Percentiles rank a stretch among this genome's conserved stretches.
Evolutionary conservation across 2,888 invertebrate species (phyloP).

Genomic region (Boloria euphrosyne): DNA sequence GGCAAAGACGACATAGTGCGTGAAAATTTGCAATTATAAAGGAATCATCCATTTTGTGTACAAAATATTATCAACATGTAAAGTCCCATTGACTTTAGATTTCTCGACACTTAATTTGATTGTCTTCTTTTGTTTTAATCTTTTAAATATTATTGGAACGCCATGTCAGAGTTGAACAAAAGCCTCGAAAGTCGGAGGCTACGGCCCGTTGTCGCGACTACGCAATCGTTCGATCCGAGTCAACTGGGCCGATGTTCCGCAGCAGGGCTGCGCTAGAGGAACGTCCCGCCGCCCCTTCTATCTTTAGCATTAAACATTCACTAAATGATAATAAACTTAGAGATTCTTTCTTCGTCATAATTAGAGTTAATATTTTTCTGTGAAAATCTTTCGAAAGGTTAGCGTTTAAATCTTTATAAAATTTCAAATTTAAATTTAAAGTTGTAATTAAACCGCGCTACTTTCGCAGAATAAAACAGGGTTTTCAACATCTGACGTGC

Average conservation of each 20-base stretch:
- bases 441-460: conserved; percentile 53
- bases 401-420: conserved; percentile 25
- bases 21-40: conserved; percentile 83
- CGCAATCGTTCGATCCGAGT: conserved; percentile 77
- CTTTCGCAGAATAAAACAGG: conserved; percentile 56
- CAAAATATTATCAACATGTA: conserved; percentile 36
- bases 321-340: conserved; percentile 2
- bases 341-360: not conserved
- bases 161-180: conserved; percentile 46
- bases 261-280: conserved; percentile 80
- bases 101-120: conserved; percentile 25
- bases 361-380: not conserved
- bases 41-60: conserved; percentile 76
- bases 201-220: conserved; percentile 64
- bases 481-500: conserved; percentile 24
- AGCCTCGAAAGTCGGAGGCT: conserved; percentile 49
- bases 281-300: conserved; percentile 50
- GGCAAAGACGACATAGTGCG: conserved; percentile 85
- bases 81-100: conserved; percentile 29
- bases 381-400: not conserved
- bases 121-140: conserved; percentile 31
- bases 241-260: conserved; percentile 72
- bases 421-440: conserved; percentile 57
- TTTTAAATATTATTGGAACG: conserved; percentile 46
- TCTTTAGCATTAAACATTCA: conserved; percentile 6